phyloP scores from a whole-genome alignment of 2,888 invertebrate genomes.

The Thereva nobilitata region DNA sequence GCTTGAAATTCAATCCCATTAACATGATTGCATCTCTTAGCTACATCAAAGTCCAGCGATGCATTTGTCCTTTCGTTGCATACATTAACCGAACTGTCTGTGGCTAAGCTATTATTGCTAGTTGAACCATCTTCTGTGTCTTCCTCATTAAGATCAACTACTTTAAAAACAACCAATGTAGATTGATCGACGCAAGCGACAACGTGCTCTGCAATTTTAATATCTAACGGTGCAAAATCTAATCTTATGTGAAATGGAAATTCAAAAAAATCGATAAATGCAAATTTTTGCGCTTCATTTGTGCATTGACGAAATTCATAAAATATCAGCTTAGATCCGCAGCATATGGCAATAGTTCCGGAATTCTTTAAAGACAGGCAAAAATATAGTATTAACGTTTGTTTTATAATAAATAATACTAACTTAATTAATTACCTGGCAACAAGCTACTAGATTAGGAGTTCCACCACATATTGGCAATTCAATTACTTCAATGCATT shows the following conservation, averaged over 20 bases:
- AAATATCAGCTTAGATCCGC: constrained; percentile 51
- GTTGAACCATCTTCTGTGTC: constrained; percentile 38
- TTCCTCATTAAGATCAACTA: constrained; percentile 53
- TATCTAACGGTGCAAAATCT: constrained; percentile 64
- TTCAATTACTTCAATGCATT: constrained; percentile 74
- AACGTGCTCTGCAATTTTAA: constrained; percentile 70
- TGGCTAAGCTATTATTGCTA: constrained; percentile 35
- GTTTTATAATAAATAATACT: neutral
- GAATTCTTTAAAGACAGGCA: constrained; percentile 30
- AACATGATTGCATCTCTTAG: constrained; percentile 38
- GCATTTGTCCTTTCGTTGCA: constrained; percentile 5
- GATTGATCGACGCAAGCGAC: constrained; percentile 66
- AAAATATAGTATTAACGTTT: neutral
- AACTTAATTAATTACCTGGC: constrained; percentile 59
- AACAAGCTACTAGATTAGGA: constrained; percentile 67
- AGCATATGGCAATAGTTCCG: constrained; percentile 33
- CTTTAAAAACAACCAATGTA: constrained; percentile 67
- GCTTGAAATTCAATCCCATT: constrained; percentile 30
- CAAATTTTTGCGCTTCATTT: constrained; percentile 69
- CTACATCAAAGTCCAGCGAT: constrained; percentile 39
- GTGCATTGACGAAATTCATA: constrained; percentile 68
- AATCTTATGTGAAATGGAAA: constrained; percentile 68
- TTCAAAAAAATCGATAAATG: constrained; percentile 72
- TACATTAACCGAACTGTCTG: constrained; percentile 31
- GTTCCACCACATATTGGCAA: constrained; percentile 64